Conservation (phyloP, 2,888 invertebrate species). For the Allacma fusca region DNA sequence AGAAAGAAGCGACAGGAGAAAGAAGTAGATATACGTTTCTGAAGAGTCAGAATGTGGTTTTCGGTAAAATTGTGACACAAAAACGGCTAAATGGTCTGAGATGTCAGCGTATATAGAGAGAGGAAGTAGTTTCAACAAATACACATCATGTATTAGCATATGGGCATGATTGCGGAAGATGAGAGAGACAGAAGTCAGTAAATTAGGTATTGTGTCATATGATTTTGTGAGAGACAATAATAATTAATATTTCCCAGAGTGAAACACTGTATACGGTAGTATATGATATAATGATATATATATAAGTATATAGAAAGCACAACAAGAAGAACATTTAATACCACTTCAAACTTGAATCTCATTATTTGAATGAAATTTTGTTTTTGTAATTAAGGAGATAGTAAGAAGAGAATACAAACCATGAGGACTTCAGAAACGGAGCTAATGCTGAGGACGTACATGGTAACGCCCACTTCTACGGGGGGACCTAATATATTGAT, state of each 20-base stretch:
- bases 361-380: slow-evolving; percentile 4
- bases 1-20: slow-evolving; percentile 29
- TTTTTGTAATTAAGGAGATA: background rate
- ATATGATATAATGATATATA: background rate
- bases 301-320: background rate
- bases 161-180: too few species aligned
- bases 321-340: background rate
- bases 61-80: too few species aligned
- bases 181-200: too few species aligned
- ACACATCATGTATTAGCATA: too few species aligned
- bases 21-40: slow-evolving; percentile 30
- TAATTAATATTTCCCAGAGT: too few species aligned
- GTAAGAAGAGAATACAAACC: slow-evolving; percentile 71
- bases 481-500: slow-evolving; percentile 63
- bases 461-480: slow-evolving; percentile 97
- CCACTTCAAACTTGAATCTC: background rate
- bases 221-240: too few species aligned
- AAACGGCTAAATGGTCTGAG: too few species aligned
- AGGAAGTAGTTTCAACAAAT: too few species aligned
- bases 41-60: slow-evolving; percentile 18
- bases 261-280: background rate
- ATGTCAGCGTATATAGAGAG: too few species aligned
- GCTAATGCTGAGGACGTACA: slow-evolving; percentile 98
- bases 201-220: too few species aligned
- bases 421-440: slow-evolving; percentile 98